These are phyloP conservation scores for Eucera pruinosa DNA, from an alignment of 2,888 invertebrate genomes.

Conservation along the genomic window DNA sequence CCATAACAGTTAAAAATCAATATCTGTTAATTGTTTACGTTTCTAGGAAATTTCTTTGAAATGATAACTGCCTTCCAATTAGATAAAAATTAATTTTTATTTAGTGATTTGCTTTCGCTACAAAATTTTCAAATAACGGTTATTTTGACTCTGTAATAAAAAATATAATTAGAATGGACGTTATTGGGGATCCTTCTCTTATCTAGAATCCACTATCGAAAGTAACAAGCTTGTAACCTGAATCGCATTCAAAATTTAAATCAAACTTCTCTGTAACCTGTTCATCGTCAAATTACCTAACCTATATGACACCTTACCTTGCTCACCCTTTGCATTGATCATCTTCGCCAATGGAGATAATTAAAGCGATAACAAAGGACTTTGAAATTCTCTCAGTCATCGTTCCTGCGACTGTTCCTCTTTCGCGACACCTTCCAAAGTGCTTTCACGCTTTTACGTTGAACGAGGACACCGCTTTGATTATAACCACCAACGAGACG, in stretches of 20 bases:
- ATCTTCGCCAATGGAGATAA: conserved; percentile 13
- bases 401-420: neutral
- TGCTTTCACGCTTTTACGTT: neutral
- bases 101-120: too few relatives aligned
- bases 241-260: conserved; percentile 4
- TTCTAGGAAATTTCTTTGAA: too few relatives aligned
- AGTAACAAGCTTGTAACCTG: neutral
- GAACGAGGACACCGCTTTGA: neutral
- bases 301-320: neutral
- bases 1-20: too few relatives aligned
- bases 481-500: neutral
- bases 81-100: too few relatives aligned
- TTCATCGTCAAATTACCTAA: neutral
- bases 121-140: too few relatives aligned
- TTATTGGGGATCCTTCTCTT: too few relatives aligned
- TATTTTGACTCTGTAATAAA: too few relatives aligned
- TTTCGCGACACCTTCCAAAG: conserved; percentile 4
- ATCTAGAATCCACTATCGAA: too few relatives aligned
- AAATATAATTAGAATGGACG: too few relatives aligned
- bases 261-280: neutral
- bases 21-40: too few relatives aligned
- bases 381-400: conserved; percentile 1
- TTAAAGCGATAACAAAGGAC: conserved; percentile 24
- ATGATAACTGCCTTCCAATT: too few relatives aligned
- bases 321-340: neutral